Percentiles rank a stretch among this genome's conserved stretches.
Conservation (phyloP, 2,888 invertebrate species). For the Nymphalis urticae region DNA sequence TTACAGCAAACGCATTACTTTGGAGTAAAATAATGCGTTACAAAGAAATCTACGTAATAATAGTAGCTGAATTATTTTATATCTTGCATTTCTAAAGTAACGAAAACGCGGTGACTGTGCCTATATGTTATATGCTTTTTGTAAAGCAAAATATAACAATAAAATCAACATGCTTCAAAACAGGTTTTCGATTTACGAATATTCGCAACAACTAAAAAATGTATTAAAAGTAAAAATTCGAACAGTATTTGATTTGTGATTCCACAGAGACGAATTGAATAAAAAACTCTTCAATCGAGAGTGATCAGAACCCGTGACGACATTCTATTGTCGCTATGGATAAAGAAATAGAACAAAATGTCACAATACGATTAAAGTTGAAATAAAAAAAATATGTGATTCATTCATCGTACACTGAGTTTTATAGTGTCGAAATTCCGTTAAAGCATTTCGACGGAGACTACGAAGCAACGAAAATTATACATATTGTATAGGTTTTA, state of each 20-base stretch:
- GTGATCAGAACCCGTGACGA: slow-evolving; percentile 11
- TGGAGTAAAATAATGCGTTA: no score
- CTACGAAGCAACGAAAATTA: neutral
- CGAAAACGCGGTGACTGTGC: no score
- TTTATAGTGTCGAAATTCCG: neutral
- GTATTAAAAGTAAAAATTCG: slow-evolving; percentile 11
- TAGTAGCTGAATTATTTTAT: no score
- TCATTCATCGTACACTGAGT: slow-evolving; percentile 20
- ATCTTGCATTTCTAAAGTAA: no score
- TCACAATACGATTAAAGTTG: slow-evolving; percentile 16
- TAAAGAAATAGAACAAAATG: slow-evolving; percentile 24
- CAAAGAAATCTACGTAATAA: no score
- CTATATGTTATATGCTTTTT: no score
- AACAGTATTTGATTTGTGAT: slow-evolving; percentile 23
- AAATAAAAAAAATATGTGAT: slow-evolving; percentile 10
- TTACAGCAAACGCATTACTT: neutral
- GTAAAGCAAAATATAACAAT: neutral
- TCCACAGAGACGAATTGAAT: slow-evolving; percentile 1
- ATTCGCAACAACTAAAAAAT: slow-evolving; percentile 8
- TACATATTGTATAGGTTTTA: no score
- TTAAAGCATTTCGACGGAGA: neutral
- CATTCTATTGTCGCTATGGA: slow-evolving; percentile 10
- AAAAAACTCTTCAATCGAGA: slow-evolving; percentile 20
- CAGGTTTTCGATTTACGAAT: neutral
- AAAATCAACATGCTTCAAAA: neutral